phyloP scores from a whole-genome alignment of 23 tunicate species.

The Ascidia mentula region DNA sequence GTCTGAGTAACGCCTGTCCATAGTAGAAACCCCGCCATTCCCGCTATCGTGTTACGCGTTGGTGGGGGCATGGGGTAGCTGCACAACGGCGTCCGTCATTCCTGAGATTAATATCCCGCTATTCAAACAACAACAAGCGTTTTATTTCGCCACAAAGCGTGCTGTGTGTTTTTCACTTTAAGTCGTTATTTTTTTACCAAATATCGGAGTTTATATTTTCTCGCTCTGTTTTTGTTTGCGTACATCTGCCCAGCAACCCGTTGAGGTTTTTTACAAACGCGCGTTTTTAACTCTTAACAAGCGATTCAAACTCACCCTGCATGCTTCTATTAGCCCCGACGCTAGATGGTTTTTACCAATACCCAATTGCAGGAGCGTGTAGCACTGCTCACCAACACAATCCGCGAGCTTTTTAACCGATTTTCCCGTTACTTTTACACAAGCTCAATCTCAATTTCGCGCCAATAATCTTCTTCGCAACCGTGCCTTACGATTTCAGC shows the following conservation, averaged over 20 bases:
- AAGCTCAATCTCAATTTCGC: neutral
- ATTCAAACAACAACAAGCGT: no score
- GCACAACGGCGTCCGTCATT: neutral
- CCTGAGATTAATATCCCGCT: neutral
- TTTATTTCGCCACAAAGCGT: neutral
- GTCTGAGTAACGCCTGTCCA: neutral
- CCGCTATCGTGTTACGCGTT: neutral
- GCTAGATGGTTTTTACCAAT: no score
- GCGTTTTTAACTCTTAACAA: neutral
- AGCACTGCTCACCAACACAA: neutral
- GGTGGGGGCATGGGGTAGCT: no score
- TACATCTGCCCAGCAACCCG: conserved; percentile 10
- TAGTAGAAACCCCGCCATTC: neutral
- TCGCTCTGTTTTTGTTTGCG: neutral
- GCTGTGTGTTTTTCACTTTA: neutral
- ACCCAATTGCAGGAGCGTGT: no score
- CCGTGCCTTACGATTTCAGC: neutral
- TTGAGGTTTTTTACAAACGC: neutral
- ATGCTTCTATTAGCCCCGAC: neutral
- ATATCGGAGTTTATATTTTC: neutral
- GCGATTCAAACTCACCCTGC: neutral
- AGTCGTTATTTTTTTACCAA: neutral
- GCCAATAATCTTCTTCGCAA: neutral
- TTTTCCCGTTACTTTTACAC: neutral
- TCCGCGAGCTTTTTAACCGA: neutral